Percentiles rank a stretch among this genome's conserved stretches.
Evolutionary conservation across 2,113 vertebrate species (phyloP).

Genomic region (Xenopus borealis): DNA sequence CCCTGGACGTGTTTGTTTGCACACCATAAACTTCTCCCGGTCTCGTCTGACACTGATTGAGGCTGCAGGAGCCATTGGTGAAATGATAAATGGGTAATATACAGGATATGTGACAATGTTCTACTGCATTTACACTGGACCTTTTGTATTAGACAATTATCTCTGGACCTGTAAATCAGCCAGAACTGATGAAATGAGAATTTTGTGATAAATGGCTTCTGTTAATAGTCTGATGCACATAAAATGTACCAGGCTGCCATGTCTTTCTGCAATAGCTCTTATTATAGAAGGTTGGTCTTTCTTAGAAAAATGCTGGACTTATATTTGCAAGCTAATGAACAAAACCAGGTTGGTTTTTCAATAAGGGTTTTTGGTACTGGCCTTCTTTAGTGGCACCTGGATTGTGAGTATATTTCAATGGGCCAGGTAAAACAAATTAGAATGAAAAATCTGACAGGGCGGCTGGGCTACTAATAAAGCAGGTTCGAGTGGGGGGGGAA

Average conservation of each 20-base stretch:
- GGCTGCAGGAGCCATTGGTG: neutral
- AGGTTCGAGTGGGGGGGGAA: no score
- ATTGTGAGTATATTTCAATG: no score
- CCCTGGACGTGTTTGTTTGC: neutral
- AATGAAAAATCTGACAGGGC: no score
- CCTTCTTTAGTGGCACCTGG: no score
- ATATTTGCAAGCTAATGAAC: no score
- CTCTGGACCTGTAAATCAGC: slow-evolving; percentile 23
- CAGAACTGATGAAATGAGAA: slow-evolving; percentile 27
- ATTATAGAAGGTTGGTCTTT: no score
- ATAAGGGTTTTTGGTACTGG: no score
- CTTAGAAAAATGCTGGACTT: no score
- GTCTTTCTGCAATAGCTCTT: neutral
- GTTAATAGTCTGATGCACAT: slow-evolving; percentile 24
- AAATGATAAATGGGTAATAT: slow-evolving; percentile 30
- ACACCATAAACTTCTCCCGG: slow-evolving; percentile 4
- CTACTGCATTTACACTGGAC: slow-evolving; percentile 9
- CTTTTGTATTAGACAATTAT: slow-evolving; percentile 37
- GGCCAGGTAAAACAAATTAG: no score
- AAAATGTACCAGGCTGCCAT: neutral
- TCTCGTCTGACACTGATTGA: slow-evolving; percentile 6
- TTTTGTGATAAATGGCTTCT: slow-evolving; percentile 22
- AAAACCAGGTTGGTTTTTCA: no score
- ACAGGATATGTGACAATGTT: slow-evolving; percentile 30
- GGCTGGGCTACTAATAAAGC: no score